Evolutionary conservation across 1,140 invertebrate species (phyloP).

Genomic region (Tribolium madens): DNA sequence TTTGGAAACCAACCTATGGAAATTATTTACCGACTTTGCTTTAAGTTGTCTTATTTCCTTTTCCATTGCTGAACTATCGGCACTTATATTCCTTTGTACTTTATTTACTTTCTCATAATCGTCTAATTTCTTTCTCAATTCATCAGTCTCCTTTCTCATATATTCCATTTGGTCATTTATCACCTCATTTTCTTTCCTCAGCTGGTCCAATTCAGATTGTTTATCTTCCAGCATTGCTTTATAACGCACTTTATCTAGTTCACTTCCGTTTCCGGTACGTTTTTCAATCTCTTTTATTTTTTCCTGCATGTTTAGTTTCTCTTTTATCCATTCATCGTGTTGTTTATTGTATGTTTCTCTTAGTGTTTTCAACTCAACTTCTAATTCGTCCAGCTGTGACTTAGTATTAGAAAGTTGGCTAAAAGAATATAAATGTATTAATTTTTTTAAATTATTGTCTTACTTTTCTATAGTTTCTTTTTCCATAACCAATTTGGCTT

Average conservation of each 20-base stretch:
- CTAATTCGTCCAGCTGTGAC: slow-evolving; percentile 72
- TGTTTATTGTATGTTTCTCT: slow-evolving; percentile 77
- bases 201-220: slow-evolving; percentile 78
- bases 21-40: slow-evolving; percentile 67
- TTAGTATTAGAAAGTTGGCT: slow-evolving; percentile 67
- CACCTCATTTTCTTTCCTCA: slow-evolving; percentile 80
- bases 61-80: slow-evolving; percentile 79
- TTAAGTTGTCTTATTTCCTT: slow-evolving; percentile 80
- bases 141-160: slow-evolving; percentile 83
- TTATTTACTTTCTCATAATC: slow-evolving; percentile 89
- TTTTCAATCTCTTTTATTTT: slow-evolving; percentile 77
- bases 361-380: slow-evolving; percentile 76
- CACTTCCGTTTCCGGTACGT: slow-evolving; percentile 69
- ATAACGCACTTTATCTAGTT: slow-evolving; percentile 75
- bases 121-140: slow-evolving; percentile 82
- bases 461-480: slow-evolving; percentile 78
- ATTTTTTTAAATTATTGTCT: slow-evolving; percentile 52
- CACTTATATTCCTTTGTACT: slow-evolving; percentile 81
- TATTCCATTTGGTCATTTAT: slow-evolving; percentile 78
- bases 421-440: slow-evolving; percentile 59
- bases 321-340: slow-evolving; percentile 80
- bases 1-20: not conserved
- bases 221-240: slow-evolving; percentile 80
- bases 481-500: slow-evolving; percentile 81
- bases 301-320: slow-evolving; percentile 77